phyloP scores from a whole-genome alignment of 2,113 vertebrate genomes.

The Phaethon lepturus region DNA sequence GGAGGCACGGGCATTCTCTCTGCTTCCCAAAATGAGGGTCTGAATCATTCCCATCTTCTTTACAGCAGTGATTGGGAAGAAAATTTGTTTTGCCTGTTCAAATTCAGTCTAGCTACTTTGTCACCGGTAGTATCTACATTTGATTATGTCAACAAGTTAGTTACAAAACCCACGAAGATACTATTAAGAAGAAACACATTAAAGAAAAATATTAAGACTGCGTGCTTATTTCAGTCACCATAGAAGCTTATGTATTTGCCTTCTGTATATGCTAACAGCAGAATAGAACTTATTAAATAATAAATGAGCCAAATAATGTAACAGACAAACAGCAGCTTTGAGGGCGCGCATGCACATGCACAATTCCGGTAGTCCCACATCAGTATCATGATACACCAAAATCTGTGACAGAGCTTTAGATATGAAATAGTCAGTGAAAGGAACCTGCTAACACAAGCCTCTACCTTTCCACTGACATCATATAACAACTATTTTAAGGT shows the following conservation, averaged over 20 bases:
- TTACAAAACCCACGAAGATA: neutral
- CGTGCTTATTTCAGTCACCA: neutral
- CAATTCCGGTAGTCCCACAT: neutral
- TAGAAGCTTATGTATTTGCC: neutral
- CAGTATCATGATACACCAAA: neutral
- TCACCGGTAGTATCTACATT: neutral
- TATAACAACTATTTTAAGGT: neutral
- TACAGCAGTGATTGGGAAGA: neutral
- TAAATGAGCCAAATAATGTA: neutral
- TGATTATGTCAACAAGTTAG: neutral
- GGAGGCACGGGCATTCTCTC: neutral
- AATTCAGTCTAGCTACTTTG: neutral
- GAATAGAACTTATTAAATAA: neutral
- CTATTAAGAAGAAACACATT: neutral
- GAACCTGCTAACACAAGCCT: neutral
- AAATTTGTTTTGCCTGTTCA: neutral
- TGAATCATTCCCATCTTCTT: neutral
- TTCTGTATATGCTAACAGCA: neutral
- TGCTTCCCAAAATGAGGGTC: neutral
- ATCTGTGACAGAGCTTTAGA: neutral
- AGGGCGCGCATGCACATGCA: rapidly evolving
- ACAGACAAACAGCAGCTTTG: neutral
- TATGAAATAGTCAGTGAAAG: neutral
- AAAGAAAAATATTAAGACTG: neutral
- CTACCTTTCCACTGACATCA: neutral